A percentile compares a stretch with the other conserved stretches of the same genome.
Conservation (phyloP, 2,888 invertebrate species). For the Ischnus inquisitorius region DNA sequence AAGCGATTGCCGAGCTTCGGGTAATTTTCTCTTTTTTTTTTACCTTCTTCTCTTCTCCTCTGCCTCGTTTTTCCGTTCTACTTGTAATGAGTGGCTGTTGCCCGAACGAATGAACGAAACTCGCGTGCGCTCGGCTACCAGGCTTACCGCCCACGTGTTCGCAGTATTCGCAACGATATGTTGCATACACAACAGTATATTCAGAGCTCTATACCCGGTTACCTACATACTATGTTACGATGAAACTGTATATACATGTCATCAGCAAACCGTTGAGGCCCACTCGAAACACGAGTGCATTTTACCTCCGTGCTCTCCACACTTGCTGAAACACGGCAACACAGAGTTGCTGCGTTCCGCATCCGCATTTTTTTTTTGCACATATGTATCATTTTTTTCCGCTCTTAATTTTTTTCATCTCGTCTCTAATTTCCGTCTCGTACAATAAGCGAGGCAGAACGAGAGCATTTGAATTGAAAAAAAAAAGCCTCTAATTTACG, state of each 20-base stretch:
- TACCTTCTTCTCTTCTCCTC: not conserved
- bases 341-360: constrained; percentile 11
- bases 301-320: constrained; percentile 35
- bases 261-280: constrained; percentile 45
- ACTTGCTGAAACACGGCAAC: constrained; percentile 10
- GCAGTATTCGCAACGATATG: not conserved
- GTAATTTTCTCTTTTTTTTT: not conserved
- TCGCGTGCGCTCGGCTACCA: constrained; percentile 33
- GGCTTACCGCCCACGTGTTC: constrained; percentile 49
- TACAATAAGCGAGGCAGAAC: not conserved
- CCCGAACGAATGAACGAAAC: constrained; percentile 31
- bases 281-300: constrained; percentile 54
- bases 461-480: not conserved
- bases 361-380: constrained; percentile 22
- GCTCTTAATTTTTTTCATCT: not conserved
- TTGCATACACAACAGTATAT: constrained; percentile 17
- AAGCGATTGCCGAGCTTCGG: constrained; percentile 15
- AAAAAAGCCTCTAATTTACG: not conserved
- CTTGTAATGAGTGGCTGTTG: constrained; percentile 48
- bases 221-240: constrained; percentile 43
- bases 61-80: constrained; percentile 19
- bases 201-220: constrained; percentile 50
- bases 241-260: not conserved
- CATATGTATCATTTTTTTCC: not conserved
- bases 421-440: constrained; percentile 1